Percentiles rank a stretch among this genome's conserved stretches.
These are phyloP conservation scores for Propithecus perrieri DNA, from an alignment of 2,797 vertebrate species.

Conservation along the genomic window DNA sequence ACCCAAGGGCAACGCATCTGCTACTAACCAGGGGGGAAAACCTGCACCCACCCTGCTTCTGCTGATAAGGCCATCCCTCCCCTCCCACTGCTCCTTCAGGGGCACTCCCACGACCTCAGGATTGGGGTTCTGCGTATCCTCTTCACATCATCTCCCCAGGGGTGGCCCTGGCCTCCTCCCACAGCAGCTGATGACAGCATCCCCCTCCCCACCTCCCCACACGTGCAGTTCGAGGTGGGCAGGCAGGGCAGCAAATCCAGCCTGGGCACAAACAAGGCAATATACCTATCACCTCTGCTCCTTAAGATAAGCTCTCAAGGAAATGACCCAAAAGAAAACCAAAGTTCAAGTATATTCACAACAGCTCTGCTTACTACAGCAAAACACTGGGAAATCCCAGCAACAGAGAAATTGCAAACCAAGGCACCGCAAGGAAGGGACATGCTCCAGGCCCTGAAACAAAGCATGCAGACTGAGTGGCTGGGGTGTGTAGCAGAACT, in stretches of 20 bases:
- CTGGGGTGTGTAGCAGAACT: background rate
- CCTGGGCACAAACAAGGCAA: conserved; percentile 22
- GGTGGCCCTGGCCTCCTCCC: background rate
- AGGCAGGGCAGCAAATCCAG: background rate
- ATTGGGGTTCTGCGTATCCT: background rate
- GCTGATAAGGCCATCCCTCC: background rate
- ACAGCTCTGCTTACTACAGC: conserved; percentile 19
- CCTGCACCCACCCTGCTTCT: background rate
- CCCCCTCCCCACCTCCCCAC: background rate
- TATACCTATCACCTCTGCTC: conserved; percentile 54
- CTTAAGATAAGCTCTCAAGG: conserved; percentile 54
- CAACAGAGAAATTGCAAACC: background rate
- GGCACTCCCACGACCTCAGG: background rate
- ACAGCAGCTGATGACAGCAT: background rate
- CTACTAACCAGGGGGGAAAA: background rate
- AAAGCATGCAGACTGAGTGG: accelerated
- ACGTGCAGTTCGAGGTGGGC: background rate
- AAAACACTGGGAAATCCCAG: background rate
- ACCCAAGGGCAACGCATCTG: background rate
- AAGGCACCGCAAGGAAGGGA: background rate
- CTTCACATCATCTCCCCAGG: background rate
- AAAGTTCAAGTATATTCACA: conserved; percentile 63
- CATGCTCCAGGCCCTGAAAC: background rate
- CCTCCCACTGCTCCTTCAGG: background rate
- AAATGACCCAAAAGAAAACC: conserved; percentile 46